Evolutionary conservation across 2,113 vertebrate species (phyloP).

Genomic region (Chionis minor): DNA sequence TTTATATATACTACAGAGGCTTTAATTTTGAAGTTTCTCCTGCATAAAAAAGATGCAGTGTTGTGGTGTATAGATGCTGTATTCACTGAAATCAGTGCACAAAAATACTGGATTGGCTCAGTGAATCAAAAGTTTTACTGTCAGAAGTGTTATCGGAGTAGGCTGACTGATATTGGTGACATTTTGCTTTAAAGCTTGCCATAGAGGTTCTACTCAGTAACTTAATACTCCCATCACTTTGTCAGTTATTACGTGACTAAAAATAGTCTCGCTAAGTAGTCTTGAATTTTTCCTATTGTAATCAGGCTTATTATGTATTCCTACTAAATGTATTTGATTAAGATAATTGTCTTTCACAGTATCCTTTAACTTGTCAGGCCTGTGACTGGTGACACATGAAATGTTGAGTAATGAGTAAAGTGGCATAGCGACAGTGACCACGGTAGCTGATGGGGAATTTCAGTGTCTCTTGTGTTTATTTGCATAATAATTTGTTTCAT

Average conservation of each 20-base stretch:
- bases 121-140: not conserved
- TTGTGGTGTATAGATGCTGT: not conserved
- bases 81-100: not conserved
- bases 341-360: slow-evolving; percentile 25
- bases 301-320: slow-evolving; percentile 14
- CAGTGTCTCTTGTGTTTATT: slow-evolving; percentile 21
- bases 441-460: not conserved
- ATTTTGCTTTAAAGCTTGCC: slow-evolving; percentile 20
- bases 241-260: slow-evolving; percentile 13
- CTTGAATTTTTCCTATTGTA: slow-evolving; percentile 35
- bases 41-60: not conserved
- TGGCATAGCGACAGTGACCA: slow-evolving; percentile 7
- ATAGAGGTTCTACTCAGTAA: not conserved
- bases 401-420: not conserved
- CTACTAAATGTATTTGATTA: not conserved
- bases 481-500: slow-evolving; percentile 42
- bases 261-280: slow-evolving; percentile 6
- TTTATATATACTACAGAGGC: not conserved
- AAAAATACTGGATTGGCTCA: not conserved
- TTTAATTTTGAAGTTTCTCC: not conserved
- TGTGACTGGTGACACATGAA: slow-evolving; percentile 18
- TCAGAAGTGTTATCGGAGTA: not conserved
- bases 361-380: slow-evolving; percentile 22
- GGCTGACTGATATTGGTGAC: not conserved
- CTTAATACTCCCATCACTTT: slow-evolving; percentile 2